These are phyloP conservation scores for Rhinogobius similis DNA, from an alignment of 2,113 vertebrate species.

Conservation along the genomic window DNA sequence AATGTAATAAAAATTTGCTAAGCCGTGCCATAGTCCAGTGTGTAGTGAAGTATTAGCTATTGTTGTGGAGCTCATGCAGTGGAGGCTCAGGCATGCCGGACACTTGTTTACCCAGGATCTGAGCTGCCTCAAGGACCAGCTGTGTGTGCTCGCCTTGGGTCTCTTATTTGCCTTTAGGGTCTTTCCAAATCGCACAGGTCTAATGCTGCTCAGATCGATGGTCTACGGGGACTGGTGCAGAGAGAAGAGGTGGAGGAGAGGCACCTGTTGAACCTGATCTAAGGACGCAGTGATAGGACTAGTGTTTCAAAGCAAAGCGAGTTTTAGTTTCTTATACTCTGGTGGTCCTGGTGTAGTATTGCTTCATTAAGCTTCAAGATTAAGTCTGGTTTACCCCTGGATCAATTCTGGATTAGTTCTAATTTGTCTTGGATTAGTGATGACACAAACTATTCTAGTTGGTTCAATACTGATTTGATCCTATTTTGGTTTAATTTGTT, in stretches of 20 bases:
- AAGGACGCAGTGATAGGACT: conserved; percentile 28
- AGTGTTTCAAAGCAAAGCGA: neutral
- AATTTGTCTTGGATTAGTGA: neutral
- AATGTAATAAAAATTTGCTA: conserved; percentile 75
- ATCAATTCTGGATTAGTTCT: neutral
- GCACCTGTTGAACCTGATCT: conserved; percentile 53
- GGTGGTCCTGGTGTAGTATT: neutral
- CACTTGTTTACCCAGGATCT: conserved; percentile 79
- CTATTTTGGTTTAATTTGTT: neutral
- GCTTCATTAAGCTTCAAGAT: neutral
- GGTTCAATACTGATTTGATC: neutral
- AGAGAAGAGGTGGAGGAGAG: conserved; percentile 30
- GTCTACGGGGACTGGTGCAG: conserved; percentile 30
- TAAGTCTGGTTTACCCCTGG: conserved; percentile 2
- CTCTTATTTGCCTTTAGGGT: conserved; percentile 80
- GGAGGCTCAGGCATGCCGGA: conserved; percentile 67
- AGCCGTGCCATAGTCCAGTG: conserved; percentile 55
- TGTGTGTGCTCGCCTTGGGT: conserved; percentile 77
- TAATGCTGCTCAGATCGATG: conserved; percentile 65
- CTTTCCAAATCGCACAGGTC: conserved; percentile 78
- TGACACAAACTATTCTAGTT: neutral
- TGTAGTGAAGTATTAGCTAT: conserved; percentile 62
- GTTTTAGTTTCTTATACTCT: neutral
- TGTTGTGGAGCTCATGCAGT: conserved; percentile 66
- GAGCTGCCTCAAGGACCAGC: conserved; percentile 77